These are phyloP conservation scores for Megalurothrips usitatus DNA, from an alignment of 2,888 invertebrate species.

Conservation along the genomic window DNA sequence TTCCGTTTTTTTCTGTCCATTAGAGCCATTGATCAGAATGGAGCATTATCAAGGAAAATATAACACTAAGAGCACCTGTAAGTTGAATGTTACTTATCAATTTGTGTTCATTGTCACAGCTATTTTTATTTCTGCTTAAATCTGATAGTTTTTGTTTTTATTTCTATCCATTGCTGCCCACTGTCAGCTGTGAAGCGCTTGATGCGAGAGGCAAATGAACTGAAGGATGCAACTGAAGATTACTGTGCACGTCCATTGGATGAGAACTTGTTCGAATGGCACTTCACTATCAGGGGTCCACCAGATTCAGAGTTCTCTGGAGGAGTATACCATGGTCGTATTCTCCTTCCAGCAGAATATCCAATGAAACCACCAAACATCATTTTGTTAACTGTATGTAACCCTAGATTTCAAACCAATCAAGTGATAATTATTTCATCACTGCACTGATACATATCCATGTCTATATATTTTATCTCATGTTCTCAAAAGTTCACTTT, in stretches of 20 bases:
- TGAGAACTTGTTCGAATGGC: slow-evolving; percentile 97
- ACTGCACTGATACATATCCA: not conserved
- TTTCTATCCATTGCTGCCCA: not conserved
- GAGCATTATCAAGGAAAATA: slow-evolving; percentile 50
- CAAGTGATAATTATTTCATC: not conserved
- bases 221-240: slow-evolving; percentile 81
- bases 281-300: slow-evolving; percentile 90
- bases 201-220: slow-evolving; percentile 86
- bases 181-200: slow-evolving; percentile 79
- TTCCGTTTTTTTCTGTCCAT: not conserved
- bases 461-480: slow-evolving; percentile 27
- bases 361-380: slow-evolving; percentile 97
- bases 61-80: slow-evolving; percentile 59
- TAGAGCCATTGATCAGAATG: not conserved
- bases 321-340: slow-evolving; percentile 89
- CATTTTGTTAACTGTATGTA: slow-evolving; percentile 75
- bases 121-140: slow-evolving; percentile 28
- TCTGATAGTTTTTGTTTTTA: slow-evolving; percentile 31
- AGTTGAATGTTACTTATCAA: slow-evolving; percentile 36
- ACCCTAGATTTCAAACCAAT: not conserved
- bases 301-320: slow-evolving; percentile 82
- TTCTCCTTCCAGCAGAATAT: slow-evolving; percentile 86
- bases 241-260: slow-evolving; percentile 86
- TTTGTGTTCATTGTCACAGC: not conserved
- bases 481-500: slow-evolving; percentile 22